Conservation (phyloP, 2,113 vertebrate genomes). For the Thunnus maccoyii region DNA sequence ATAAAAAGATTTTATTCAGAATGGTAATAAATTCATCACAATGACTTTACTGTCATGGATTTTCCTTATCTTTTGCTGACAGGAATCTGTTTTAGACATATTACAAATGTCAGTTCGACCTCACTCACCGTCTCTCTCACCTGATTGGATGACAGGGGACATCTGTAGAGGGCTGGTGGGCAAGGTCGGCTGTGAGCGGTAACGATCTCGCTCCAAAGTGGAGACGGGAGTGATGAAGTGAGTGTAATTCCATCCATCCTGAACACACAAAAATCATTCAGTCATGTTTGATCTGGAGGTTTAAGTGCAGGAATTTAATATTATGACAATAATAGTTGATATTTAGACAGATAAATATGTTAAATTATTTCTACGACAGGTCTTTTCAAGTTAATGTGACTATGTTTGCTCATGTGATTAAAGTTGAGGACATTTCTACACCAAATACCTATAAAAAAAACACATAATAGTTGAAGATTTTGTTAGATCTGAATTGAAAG, state of each 20-base stretch:
- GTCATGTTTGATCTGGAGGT: too few species aligned
- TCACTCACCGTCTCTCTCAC: constrained; percentile 78
- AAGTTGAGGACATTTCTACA: too few species aligned
- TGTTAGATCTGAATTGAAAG: too few species aligned
- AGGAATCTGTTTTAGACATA: neutral
- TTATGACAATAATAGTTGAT: too few species aligned
- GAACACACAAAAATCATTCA: constrained; percentile 1
- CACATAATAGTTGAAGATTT: too few species aligned
- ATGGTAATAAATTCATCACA: too few species aligned
- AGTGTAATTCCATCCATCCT: constrained; percentile 99
- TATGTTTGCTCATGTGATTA: too few species aligned
- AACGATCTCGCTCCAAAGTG: constrained; percentile 94
- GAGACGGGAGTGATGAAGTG: constrained; percentile 98
- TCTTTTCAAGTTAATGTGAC: too few species aligned
- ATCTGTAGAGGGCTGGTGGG: constrained; percentile 95
- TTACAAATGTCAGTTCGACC: neutral
- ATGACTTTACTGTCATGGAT: neutral
- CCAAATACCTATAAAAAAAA: too few species aligned
- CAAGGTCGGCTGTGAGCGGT: constrained; percentile 96
- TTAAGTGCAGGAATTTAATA: too few species aligned
- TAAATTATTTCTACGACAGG: too few species aligned
- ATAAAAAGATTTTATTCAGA: neutral
- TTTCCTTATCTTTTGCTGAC: neutral
- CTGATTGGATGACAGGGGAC: constrained; percentile 96
- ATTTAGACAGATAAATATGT: too few species aligned